These are phyloP conservation scores for Chrysemys picta DNA, from an alignment of 2,113 vertebrate genomes.

Conservation along the genomic window DNA sequence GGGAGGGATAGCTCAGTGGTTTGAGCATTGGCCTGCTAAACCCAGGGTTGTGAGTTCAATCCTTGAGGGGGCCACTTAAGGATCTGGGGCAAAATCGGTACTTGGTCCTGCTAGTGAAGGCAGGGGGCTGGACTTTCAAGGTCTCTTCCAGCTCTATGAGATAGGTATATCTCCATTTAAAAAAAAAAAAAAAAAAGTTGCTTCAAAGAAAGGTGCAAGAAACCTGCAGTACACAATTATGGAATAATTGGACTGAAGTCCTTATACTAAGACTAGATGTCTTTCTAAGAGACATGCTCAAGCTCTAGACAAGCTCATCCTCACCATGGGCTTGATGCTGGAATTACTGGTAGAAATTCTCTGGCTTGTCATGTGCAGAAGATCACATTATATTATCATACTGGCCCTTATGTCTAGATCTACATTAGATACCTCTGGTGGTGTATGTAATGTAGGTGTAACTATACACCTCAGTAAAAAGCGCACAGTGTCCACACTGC, in stretches of 20 bases:
- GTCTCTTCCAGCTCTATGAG: too few species aligned
- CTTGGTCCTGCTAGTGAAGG: too few species aligned
- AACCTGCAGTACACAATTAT: background rate
- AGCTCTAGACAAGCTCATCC: background rate
- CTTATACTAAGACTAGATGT: background rate
- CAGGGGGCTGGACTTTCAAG: too few species aligned
- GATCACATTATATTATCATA: slow-evolving; percentile 7
- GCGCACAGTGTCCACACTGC: too few species aligned
- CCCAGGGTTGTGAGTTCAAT: too few species aligned
- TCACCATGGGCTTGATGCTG: background rate
- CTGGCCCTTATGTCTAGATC: background rate
- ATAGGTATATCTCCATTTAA: too few species aligned
- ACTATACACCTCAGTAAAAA: background rate
- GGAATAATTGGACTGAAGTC: background rate
- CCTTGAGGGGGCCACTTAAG: too few species aligned
- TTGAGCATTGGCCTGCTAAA: too few species aligned
- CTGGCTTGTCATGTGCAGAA: background rate
- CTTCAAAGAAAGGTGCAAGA: background rate
- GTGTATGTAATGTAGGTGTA: background rate
- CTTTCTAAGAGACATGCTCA: background rate
- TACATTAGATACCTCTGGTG: background rate
- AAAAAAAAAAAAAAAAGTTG: background rate
- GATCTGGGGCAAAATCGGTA: too few species aligned
- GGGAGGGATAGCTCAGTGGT: too few species aligned
- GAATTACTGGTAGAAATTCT: slow-evolving; percentile 38